Base-by-base conservation (phyloP, 2,888 invertebrate genomes). In the Lordiphosa fenestrarum region DNA sequence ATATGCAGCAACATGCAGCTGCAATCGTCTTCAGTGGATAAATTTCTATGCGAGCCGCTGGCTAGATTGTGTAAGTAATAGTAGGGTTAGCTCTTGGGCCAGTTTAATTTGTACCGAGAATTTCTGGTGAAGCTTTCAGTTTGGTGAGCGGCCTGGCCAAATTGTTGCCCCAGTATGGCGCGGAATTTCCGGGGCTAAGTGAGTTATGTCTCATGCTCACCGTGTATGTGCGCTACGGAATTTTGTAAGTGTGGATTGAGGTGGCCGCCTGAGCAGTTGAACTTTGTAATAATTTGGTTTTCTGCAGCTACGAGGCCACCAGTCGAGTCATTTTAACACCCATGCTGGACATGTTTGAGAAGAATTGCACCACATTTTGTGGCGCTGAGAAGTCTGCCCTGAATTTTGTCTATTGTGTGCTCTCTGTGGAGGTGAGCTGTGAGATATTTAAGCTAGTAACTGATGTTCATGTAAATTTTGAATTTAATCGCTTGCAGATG, bases 291-390 rank as follows among this genome's bases (percentile, higher is more conserved):
- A 2, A 39, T 6, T 12, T 12, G 2, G 6, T 21, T 4, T 6
- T 6, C 39, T n/a, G 4, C 33, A 77, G 76, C 39, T 77, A 50
- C 19, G 21, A 60, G 33, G 50, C 49, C 12, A 66, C 69, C 7
- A 64, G 55, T 36, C 4, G 49, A 2, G 10, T 40, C 5, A 37
- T 82, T 5, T 12, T 84, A 15, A 5, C 13, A 6, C 62, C 75
- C 4, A 77, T 77, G 78, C 38, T 77, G 13, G 42, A 53, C 4
- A 68, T 84, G 0, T 82, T 77, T 13, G 13, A 19, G 2, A 30
- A 58, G 9, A 39, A 77, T 41, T 69, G 23, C 39, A 15, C 35
- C 9, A 38, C 62, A 2, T 77, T 77, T 6, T 66, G 65, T 6
- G 69, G 53, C 2, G 6, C 38, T 12, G 41, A 42, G 6, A 57